A percentile compares a stretch with the other conserved stretches of the same genome.
phyloP scores from a whole-genome alignment of 2,113 vertebrate genomes.

The Menura novaehollandiae region DNA sequence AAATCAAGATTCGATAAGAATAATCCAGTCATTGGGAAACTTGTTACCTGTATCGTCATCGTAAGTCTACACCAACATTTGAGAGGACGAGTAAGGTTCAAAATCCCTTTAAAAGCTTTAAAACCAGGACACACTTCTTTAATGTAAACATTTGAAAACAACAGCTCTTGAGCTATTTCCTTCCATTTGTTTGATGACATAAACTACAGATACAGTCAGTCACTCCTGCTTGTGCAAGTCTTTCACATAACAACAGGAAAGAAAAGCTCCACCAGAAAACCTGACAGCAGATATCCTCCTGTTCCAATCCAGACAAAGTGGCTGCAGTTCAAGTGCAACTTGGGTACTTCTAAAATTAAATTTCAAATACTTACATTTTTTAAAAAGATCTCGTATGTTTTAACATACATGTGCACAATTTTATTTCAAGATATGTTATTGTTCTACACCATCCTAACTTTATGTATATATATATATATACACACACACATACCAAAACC shows the following conservation, averaged over 20 bases:
- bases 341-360: neutral
- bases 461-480: neutral
- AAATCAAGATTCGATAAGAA: neutral
- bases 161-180: neutral
- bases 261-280: neutral
- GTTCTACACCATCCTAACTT: neutral
- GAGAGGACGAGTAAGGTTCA: neutral
- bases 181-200: neutral
- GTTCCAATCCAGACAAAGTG: neutral
- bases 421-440: neutral
- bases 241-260: neutral
- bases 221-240: neutral
- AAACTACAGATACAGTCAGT: neutral
- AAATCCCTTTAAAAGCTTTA: neutral
- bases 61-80: neutral
- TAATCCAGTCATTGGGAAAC: neutral
- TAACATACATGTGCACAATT: neutral
- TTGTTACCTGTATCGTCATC: neutral
- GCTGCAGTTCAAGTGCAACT: neutral
- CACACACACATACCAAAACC: neutral
- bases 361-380: no score
- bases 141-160: neutral
- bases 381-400: accelerated
- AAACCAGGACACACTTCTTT: neutral
- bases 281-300: neutral